These are phyloP conservation scores for Trachelus stipa DNA, from an alignment of 2,888 invertebrate genomes.

Conservation along the genomic window DNA sequence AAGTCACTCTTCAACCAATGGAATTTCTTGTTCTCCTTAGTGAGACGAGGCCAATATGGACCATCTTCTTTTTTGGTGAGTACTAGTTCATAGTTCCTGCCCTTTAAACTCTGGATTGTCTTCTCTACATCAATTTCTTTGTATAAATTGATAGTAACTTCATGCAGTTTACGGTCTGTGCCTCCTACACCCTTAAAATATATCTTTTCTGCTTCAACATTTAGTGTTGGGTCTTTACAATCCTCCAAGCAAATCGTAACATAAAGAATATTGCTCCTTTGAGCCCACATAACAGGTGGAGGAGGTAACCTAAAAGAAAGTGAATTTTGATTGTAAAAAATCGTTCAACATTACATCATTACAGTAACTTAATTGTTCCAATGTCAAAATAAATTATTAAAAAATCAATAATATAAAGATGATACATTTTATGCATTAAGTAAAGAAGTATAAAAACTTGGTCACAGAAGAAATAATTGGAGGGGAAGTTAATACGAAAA, in stretches of 20 bases:
- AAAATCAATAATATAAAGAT: neutral
- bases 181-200: conserved; percentile 89
- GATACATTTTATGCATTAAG: neutral
- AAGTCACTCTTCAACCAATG: conserved; percentile 98
- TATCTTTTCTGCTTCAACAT: conserved; percentile 73
- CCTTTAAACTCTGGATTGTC: conserved; percentile 78
- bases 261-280: conserved; percentile 83
- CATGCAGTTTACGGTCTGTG: conserved; percentile 85
- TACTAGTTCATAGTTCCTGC: conserved; percentile 80
- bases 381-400: neutral
- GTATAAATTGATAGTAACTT: conserved; percentile 87
- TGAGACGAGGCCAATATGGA: conserved; percentile 89
- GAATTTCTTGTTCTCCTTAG: conserved; percentile 88
- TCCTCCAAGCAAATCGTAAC: conserved; percentile 93
- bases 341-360: neutral
- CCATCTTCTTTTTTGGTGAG: conserved; percentile 77
- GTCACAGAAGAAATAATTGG: neutral
- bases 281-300: conserved; percentile 95
- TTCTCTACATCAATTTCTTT: conserved; percentile 86
- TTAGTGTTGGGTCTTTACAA: conserved; percentile 85
- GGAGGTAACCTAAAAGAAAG: conserved; percentile 72
- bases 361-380: neutral
- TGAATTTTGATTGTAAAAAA: neutral
- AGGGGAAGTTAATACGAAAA: neutral
- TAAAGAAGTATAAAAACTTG: neutral